phyloP scores from a whole-genome alignment of 2,888 invertebrate species.

The Balanococcus diminutus region DNA sequence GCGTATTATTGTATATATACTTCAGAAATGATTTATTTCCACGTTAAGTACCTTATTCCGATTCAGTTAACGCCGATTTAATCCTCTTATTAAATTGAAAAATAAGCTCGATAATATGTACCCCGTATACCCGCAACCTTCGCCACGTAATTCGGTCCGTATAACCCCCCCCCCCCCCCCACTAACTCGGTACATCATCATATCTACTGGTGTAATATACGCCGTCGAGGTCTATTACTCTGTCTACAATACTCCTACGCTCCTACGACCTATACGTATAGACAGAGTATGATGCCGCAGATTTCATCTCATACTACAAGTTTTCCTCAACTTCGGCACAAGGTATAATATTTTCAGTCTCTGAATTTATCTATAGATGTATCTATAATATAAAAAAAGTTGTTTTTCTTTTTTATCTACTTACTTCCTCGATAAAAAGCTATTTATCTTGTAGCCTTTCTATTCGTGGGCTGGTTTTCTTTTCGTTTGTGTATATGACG shows the following conservation, averaged over 20 bases:
- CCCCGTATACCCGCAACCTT: background rate
- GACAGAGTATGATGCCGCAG: background rate
- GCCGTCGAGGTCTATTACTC: background rate
- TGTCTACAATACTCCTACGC: background rate
- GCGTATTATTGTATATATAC: background rate
- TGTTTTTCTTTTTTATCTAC: background rate
- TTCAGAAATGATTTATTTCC: conserved; percentile 50
- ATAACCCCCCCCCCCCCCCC: background rate
- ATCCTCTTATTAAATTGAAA: conserved; percentile 55
- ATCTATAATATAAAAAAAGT: too few relatives aligned
- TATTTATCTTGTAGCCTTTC: background rate
- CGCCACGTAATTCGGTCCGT: background rate
- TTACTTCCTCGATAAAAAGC: background rate
- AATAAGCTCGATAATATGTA: conserved; percentile 52
- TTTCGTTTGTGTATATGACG: background rate
- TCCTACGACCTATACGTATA: background rate
- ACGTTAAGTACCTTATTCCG: conserved; percentile 53
- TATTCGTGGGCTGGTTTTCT: too few relatives aligned
- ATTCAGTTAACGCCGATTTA: conserved; percentile 48
- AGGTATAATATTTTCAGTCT: background rate
- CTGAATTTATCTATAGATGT: too few relatives aligned
- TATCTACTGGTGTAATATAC: too few relatives aligned
- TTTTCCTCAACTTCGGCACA: background rate
- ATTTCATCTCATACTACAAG: background rate
- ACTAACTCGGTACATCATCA: too few relatives aligned